Base-by-base conservation (phyloP, 2,888 invertebrate species). In the Apocheima hispidaria region DNA sequence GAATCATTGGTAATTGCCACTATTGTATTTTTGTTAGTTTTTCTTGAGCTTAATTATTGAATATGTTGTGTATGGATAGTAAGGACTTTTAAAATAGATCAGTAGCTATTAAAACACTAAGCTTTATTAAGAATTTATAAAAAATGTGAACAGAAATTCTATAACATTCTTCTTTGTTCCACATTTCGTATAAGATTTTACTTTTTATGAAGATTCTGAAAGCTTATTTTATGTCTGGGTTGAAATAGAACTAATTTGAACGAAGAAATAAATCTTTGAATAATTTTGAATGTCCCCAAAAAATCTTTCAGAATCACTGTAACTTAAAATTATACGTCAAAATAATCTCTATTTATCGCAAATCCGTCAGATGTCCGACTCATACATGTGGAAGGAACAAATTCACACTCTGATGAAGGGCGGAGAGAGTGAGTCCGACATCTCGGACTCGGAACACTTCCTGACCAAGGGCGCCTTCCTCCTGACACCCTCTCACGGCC, bases 391-490 rank as follows among this genome's bases (percentile, higher is more conserved):
- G 93, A 92, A 92, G 83, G 87, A 93, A 84, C 88, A 93, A 87
- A 86, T 93, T 73, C 88, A 88, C 78, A 92, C 92, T 65, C 89
- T 94, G 89, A 94, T 94, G 86, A 95, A 95, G 88, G 94, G 94
- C 84, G 96, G 96, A 85, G 96, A 96, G 85, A 95, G 96, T 63
- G 96, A 96, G 85, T 96, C 96, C 76, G 97, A 97, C 77, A 93
- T 96, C 60, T 95, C 96, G 74, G 95, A 96, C 81, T 94, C 94
- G 9, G 95, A 95, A 65, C 95, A 96, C 82, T 97, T 97, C 86
- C 93, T 97, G 73, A 96, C 96, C 46, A 96, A 96, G 88, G 96
- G 95, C 86, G 97, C 97, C 38, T 97, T 97, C 86, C 94, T 97
- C 50, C 93, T 97, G 74, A 97, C 97, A 44, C 97, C 97, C 40